Conservation (phyloP, 1,140 invertebrate species). For the Limonius californicus region DNA sequence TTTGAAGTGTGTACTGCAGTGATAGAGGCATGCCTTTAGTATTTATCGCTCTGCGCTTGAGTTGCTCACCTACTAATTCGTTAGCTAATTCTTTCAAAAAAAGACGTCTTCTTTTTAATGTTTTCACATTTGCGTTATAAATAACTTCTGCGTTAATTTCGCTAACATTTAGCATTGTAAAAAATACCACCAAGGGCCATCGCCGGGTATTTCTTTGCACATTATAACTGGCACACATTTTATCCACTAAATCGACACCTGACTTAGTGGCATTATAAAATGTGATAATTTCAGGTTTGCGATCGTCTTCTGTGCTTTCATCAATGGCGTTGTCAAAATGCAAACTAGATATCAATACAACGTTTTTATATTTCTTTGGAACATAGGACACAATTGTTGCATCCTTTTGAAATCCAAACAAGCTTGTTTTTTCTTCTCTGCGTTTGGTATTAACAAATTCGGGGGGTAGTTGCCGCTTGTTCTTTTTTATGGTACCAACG, state of each 20-base stretch:
- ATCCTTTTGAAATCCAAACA: constrained; percentile 30
- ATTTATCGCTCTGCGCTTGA: background rate
- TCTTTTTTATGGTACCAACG: no score
- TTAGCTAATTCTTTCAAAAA: background rate
- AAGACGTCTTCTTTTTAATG: background rate
- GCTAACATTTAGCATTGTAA: constrained; percentile 43
- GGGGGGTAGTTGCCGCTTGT: no score
- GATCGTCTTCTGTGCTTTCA: constrained; percentile 16
- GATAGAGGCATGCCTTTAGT: background rate
- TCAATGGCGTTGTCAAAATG: constrained; percentile 35
- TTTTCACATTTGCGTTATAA: background rate
- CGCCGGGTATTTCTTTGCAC: constrained; percentile 37
- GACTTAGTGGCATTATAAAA: constrained; percentile 46
- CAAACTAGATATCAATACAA: constrained; percentile 35
- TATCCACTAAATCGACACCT: constrained; percentile 45
- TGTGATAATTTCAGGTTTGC: constrained; percentile 42
- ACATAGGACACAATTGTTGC: constrained; percentile 31
- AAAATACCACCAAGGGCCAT: constrained; percentile 38
- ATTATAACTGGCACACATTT: constrained; percentile 43
- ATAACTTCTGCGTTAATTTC: constrained; percentile 34
- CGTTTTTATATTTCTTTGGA: constrained; percentile 33
- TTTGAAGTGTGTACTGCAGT: no score
- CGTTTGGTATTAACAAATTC: no score
- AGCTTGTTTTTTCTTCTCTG: background rate
- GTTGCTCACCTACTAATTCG: background rate